Percentiles rank a stretch among this genome's conserved stretches.
phyloP scores from a whole-genome alignment of 2,888 invertebrate species.

The Tyria jacobaeae region DNA sequence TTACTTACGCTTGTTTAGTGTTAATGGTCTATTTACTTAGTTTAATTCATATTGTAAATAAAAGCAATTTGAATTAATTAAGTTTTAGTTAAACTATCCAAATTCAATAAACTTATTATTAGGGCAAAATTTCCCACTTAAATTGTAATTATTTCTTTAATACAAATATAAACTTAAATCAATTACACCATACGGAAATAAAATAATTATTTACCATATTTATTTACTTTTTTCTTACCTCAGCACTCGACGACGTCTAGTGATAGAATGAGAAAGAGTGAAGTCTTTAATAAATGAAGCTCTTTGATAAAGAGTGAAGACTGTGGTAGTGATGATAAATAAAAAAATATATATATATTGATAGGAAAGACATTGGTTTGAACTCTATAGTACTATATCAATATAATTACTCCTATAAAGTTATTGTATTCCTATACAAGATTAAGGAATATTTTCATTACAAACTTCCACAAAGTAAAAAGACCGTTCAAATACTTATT shows the following conservation, averaged over 20 bases:
- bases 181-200: background rate
- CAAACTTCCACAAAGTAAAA: conserved; percentile 28
- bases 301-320: background rate
- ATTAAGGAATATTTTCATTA: background rate
- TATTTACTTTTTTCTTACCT: conserved; percentile 44
- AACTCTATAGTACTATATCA: background rate
- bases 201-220: background rate
- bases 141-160: background rate
- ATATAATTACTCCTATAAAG: background rate
- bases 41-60: background rate
- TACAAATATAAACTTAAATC: background rate
- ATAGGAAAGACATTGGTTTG: background rate
- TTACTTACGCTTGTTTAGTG: background rate
- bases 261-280: conserved; percentile 19
- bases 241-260: conserved; percentile 42
- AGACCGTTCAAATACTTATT: conserved; percentile 26
- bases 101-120: background rate
- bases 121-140: background rate
- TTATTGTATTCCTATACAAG: background rate
- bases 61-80: background rate
- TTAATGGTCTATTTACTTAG: background rate
- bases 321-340: background rate
- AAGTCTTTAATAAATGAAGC: background rate
- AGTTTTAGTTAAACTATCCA: conserved; percentile 2
- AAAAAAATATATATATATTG: background rate